Base-by-base conservation (phyloP, 92 coral and sea anemone species). In the Heteractis magnifica region DNA sequence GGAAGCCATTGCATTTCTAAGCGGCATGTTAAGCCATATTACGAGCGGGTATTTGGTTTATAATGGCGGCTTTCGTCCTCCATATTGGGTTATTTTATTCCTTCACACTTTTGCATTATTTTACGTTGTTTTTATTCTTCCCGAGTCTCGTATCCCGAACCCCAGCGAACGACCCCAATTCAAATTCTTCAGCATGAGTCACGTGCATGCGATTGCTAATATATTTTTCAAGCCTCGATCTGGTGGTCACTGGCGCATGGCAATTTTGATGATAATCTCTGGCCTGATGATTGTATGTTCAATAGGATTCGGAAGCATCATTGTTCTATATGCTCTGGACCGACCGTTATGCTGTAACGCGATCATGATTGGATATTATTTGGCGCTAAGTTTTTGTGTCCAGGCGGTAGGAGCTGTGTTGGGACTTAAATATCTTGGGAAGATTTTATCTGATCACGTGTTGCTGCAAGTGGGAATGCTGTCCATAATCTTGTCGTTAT, bases 21-120 rank as follows among this genome's bases (percentile, higher is more conserved):
- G 99, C 82, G 99, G 99, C 10, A 94, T 96, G 99, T 10, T 92
- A 51, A 96, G 99, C 72, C 99, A 96, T 77, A 78, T 96, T 78
- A 90, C 98, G 59, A 96, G 99, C 68, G 99, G 99, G 1, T 96
- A 95, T 93, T 75, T 91, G 78, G 93, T 96, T 49, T 82, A 92
- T 71, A 94, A 94, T 70, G 84, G 92, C 23, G 99, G 99, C 0
- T 96, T 88, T 91, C 83, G 90, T 59, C 87, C 95, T 16, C 99
- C 99, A 0, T 96, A 96, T 77, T 81, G 92, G 88, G 85, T 96
- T 60, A 82, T 96, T 6, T 79, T 92, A 19, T 87, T 90, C 10
- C 90, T 96, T 23, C 98, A 96, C 79, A 89, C 90, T 16, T 90
- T 90, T 71, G 97, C 99, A 4, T 77, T 96, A 52, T 84, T 96